Conservation (phyloP, 92 coral and sea anemone genomes). For the Bergia puertoricense region DNA sequence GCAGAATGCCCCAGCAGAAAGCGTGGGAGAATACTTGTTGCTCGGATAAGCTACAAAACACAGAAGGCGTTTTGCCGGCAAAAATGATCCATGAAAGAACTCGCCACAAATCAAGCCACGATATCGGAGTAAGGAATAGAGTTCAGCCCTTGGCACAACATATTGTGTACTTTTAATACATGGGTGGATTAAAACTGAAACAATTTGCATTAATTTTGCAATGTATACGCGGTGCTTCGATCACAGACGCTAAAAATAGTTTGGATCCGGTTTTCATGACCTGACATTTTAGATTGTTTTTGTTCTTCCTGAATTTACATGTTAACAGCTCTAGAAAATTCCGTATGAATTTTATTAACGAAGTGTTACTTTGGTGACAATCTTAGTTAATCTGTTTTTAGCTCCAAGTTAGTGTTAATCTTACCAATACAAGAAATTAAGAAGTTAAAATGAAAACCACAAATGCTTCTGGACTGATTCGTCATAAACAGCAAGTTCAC, state of each 20-base stretch:
- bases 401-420: not conserved
- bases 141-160: not conserved
- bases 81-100: not conserved
- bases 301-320: not conserved
- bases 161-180: slow-evolving; percentile 1
- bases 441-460: too few relatives aligned
- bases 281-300: too few relatives aligned
- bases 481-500: too few relatives aligned
- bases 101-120: not conserved
- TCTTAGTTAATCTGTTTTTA: not conserved
- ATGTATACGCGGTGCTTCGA: not conserved
- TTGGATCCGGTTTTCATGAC: not conserved
- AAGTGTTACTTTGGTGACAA: not conserved
- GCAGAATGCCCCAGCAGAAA: slow-evolving; percentile 6
- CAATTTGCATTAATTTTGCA: not conserved
- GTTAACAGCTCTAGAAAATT: not conserved
- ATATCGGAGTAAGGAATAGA: not conserved
- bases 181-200: not conserved
- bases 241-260: not conserved
- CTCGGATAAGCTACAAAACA: not conserved
- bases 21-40: slow-evolving; percentile 8
- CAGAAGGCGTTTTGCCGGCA: not conserved
- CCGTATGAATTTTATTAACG: not conserved
- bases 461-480: too few relatives aligned
- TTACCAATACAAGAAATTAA: too few relatives aligned